Evolutionary conservation across 2,113 vertebrate species (phyloP).

Genomic region (Ictidomys tridecemlineatus): DNA sequence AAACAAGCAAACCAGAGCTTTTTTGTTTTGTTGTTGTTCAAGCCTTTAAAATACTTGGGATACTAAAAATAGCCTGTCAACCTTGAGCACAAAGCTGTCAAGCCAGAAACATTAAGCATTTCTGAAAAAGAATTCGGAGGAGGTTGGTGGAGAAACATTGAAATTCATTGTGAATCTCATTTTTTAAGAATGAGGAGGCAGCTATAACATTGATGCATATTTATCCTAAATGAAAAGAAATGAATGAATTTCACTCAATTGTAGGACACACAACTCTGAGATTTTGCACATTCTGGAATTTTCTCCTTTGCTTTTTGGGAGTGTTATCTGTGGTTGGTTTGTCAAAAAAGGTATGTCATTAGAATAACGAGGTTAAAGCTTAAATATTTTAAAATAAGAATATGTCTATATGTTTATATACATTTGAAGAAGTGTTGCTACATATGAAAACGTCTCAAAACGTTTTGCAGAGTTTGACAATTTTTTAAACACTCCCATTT

Average conservation of each 20-base stretch:
- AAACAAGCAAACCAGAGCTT: conserved; percentile 75
- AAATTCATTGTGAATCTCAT: conserved; percentile 75
- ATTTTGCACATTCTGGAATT: conserved; percentile 62
- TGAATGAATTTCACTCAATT: conserved; percentile 67
- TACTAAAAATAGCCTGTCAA: conserved; percentile 84
- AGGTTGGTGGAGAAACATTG: conserved; percentile 80
- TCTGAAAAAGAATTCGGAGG: conserved; percentile 69
- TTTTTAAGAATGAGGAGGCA: conserved; percentile 80
- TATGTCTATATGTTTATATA: conserved; percentile 12
- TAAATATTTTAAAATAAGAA: conserved; percentile 36
- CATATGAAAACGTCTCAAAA: conserved; percentile 62
- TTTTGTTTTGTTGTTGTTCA: conserved; percentile 70
- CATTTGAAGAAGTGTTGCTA: conserved; percentile 62
- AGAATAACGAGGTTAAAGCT: conserved; percentile 41
- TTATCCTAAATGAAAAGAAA: conserved; percentile 83
- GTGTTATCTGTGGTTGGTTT: background rate
- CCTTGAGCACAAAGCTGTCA: conserved; percentile 84
- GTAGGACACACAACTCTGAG: conserved; percentile 36
- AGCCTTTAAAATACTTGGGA: conserved; percentile 78
- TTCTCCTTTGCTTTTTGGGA: conserved; percentile 45
- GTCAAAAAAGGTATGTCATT: conserved; percentile 47
- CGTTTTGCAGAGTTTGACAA: conserved; percentile 66
- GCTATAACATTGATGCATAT: conserved; percentile 73
- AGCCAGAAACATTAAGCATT: conserved; percentile 77
- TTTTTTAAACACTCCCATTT: conserved; percentile 73